Base-by-base conservation (phyloP, 2,888 invertebrate species). In the Ormyrus nitidulus region DNA sequence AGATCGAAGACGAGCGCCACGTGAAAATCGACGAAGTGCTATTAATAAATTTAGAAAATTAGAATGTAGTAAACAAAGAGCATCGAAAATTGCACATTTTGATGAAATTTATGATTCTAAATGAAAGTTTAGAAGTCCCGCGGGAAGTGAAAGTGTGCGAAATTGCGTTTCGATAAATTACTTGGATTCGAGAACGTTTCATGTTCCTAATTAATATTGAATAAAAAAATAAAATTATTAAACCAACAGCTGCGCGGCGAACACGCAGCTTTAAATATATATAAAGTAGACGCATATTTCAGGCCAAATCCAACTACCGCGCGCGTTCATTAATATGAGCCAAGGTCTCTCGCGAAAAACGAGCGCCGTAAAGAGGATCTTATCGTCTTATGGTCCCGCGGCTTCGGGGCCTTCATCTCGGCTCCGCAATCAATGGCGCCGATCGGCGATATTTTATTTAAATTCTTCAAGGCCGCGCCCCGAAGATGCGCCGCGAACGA, bases 321-420 rank as follows among this genome's bases (percentile, higher is more conserved):
- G 9, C 11, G 48, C 51, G 49, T 34, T 53, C 53, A 62, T 53
- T 53, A 53, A 61, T 19, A 48, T 59, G 11, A 11, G 10, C 49
- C 70, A 59, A 49, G 61, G 51, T 61, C 51, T 49, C 34, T n/a
- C 59, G 64, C 19, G 19, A 19, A 19, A 72, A 61, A 62, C 64
- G 53, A 79, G 74, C 65, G 79, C 69, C 81, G 80, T 77, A 78
- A 83, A 84, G 82, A 82, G 53, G 71, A 81, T 81, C 80, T 72
- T 68, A 75, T 78, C 75, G 64, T 44, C 10, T 11, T 2, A 34
- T 51, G 19, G 34, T 48, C 46, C 19, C 19, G 10, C 11, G 13
- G 13, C n/a, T 13, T 75, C 58, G 64, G 9, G 19, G 65, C 46
- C 58, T 13, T 75, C 51, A 49, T 49, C 65, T 11, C 9, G 19